Percentiles rank a stretch among this genome's conserved stretches.
These are phyloP conservation scores for Lepidurus arcticus DNA, from an alignment of 1,140 invertebrate genomes.

Conservation along the genomic window DNA sequence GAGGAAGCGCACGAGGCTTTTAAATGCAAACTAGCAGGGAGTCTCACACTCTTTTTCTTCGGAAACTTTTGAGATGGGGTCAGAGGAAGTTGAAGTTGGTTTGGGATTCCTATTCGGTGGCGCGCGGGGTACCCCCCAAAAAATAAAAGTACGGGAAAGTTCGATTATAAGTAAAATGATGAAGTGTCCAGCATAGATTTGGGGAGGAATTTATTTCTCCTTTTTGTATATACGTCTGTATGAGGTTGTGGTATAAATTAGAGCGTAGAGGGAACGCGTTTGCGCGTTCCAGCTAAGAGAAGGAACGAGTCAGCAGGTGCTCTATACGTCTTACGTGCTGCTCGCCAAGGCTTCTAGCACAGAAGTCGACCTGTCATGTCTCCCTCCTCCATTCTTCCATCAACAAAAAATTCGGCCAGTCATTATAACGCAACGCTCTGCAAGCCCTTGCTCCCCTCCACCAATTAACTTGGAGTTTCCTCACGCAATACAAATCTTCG, in stretches of 20 bases:
- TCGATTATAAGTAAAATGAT: not conserved
- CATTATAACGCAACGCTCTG: not conserved
- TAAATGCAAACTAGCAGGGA: slow-evolving; percentile 15
- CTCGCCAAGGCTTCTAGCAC: not conserved
- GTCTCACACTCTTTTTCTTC: not conserved
- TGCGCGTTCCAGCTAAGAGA: not conserved
- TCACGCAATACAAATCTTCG: not conserved
- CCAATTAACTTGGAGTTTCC: not conserved
- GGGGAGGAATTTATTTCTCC: not conserved
- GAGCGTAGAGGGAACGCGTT: slow-evolving; percentile 1
- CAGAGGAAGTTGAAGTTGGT: not conserved
- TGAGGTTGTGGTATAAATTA: not conserved
- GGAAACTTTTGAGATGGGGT: not conserved
- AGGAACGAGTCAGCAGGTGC: slow-evolving; percentile 13
- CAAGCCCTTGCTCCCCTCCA: not conserved
- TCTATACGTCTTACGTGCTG: not conserved
- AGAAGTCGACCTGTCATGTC: slow-evolving; percentile 21
- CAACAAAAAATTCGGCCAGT: slow-evolving; percentile 4
- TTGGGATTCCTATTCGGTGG: not conserved
- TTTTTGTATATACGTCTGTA: not conserved
- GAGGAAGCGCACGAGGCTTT: slow-evolving; percentile 17
- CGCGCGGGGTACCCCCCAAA: not conserved
- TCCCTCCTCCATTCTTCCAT: not conserved
- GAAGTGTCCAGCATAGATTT: not conserved
- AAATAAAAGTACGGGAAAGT: not conserved